Conservation (phyloP, 2,113 vertebrate species). For the Alosa alosa region DNA sequence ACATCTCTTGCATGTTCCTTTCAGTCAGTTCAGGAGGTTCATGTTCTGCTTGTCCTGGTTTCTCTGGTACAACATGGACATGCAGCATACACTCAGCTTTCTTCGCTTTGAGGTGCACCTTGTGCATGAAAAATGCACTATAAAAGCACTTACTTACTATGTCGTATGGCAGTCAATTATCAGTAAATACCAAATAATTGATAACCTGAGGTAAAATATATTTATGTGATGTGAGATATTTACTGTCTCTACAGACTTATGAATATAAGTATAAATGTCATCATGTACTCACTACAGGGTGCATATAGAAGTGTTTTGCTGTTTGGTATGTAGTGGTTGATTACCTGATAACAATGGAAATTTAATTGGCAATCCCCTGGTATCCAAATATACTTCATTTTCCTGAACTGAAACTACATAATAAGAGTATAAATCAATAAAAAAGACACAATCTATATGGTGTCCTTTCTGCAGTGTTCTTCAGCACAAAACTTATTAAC, state of each 20-base stretch:
- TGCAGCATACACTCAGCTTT: not conserved
- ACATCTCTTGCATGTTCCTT: not conserved
- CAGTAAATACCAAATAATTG: too few relatives aligned
- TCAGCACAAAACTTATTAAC: too few relatives aligned
- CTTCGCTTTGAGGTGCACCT: too few relatives aligned
- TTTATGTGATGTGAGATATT: too few relatives aligned
- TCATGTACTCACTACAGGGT: too few relatives aligned
- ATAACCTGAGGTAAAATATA: too few relatives aligned
- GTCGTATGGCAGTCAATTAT: not conserved
- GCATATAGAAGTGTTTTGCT: not conserved
- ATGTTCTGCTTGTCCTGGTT: not conserved
- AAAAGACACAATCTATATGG: not conserved
- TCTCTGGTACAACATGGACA: not conserved
- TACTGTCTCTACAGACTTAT: too few relatives aligned
- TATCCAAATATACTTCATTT: not conserved
- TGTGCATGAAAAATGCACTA: too few relatives aligned
- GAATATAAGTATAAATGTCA: not conserved
- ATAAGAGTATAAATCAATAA: not conserved
- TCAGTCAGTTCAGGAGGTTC: not conserved
- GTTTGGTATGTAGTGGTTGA: not conserved
- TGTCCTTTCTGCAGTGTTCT: not conserved
- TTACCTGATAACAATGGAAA: not conserved
- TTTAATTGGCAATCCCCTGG: not conserved
- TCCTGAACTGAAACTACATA: not conserved
- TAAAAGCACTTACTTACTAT: not conserved